Evolutionary conservation across 2,797 vertebrate species (phyloP).

Genomic region (Clamator glandarius): DNA sequence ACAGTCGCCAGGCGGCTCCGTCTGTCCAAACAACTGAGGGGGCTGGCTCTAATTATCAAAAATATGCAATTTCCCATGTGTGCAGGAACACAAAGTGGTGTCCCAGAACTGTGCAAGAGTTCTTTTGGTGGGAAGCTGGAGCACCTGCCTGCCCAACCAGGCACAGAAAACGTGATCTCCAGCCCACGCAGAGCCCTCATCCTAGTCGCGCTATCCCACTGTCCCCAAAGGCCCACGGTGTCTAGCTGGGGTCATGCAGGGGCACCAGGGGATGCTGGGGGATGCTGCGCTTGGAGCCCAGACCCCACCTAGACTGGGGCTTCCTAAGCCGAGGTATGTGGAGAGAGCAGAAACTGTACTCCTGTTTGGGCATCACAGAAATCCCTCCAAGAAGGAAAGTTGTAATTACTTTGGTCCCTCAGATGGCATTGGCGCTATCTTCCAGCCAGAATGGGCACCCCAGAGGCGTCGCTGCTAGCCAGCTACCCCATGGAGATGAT

Average conservation of each 20-base stretch:
- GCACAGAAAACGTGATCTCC: rapidly evolving
- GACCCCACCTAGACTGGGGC: rapidly evolving
- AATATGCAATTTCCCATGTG: neutral
- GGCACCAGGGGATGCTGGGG: neutral
- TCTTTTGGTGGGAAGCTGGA: neutral
- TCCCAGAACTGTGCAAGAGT: rapidly evolving
- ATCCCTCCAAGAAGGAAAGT: neutral
- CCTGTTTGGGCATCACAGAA: neutral
- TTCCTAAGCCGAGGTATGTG: neutral
- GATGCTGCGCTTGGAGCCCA: neutral
- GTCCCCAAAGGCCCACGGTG: neutral
- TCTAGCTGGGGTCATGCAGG: neutral
- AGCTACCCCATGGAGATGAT: too few species aligned
- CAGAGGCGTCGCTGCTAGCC: too few species aligned
- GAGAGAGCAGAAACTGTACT: neutral
- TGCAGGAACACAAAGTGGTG: neutral
- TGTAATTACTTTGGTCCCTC: neutral
- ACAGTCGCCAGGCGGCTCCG: constrained; percentile 8
- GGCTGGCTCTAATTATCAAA: neutral
- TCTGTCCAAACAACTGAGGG: neutral
- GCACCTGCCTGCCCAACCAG: neutral
- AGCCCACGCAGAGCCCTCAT: neutral
- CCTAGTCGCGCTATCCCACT: rapidly evolving
- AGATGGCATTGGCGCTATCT: too few species aligned
- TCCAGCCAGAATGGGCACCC: too few species aligned